Percentiles rank a stretch among this genome's conserved stretches.
Conservation (phyloP, 1,140 invertebrate genomes). For the Procambarus clarkii region DNA sequence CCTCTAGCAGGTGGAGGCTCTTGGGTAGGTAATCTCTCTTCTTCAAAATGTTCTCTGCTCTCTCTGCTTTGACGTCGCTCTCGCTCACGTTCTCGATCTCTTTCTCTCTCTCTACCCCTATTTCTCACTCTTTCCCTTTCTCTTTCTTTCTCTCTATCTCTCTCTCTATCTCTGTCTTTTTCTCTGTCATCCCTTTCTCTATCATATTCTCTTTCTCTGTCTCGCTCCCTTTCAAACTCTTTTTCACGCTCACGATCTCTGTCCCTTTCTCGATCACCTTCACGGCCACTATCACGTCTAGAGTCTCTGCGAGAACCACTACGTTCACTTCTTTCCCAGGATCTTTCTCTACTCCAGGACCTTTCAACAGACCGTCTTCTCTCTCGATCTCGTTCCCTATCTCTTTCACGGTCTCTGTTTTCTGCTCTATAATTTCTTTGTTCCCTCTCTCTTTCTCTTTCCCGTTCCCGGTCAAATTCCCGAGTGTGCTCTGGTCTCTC, state of each 20-base stretch:
- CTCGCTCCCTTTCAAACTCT: constrained; percentile 41
- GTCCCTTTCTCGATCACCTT: constrained; percentile 76
- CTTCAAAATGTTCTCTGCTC: constrained; percentile 74
- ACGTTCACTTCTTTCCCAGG: constrained; percentile 29
- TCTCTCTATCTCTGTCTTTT: constrained; percentile 74
- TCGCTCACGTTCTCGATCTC: constrained; percentile 74
- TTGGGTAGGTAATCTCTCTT: constrained; percentile 41
- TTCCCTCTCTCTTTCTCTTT: constrained; percentile 43
- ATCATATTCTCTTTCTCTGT: constrained; percentile 34
- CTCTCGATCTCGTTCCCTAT: constrained; percentile 57
- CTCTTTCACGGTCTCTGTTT: constrained; percentile 72
- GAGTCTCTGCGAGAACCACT: constrained; percentile 7
- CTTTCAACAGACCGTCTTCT: constrained; percentile 44
- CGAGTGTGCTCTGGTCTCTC: constrained; percentile 30
- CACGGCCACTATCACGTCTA: constrained; percentile 43
- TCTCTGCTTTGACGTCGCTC: constrained; percentile 75
- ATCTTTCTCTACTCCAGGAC: constrained; percentile 20
- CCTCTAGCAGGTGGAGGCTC: constrained; percentile 47
- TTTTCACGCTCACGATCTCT: constrained; percentile 71
- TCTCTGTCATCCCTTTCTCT: constrained; percentile 76
- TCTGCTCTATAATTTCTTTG: constrained; percentile 19
- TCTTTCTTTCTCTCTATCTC: constrained; percentile 40
- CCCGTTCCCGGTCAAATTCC: constrained; percentile 48
- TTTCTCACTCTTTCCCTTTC: constrained; percentile 73
- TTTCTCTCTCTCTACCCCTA: constrained; percentile 76